Conservation (phyloP, 2,113 vertebrate species). For the Electrona antarctica region DNA sequence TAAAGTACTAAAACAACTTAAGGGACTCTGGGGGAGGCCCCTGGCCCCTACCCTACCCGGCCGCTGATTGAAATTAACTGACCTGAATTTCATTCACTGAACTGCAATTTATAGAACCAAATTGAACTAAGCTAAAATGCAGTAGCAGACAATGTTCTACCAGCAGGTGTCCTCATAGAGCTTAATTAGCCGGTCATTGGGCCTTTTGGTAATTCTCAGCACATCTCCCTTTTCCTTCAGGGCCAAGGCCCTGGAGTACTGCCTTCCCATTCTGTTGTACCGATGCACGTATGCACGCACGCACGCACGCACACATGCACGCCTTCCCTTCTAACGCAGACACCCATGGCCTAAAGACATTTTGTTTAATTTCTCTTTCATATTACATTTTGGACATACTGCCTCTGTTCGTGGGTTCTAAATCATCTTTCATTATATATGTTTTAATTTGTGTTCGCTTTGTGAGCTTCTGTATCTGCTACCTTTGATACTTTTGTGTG, state of each 20-base stretch:
- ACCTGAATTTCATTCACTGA: too few species aligned
- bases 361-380: too few species aligned
- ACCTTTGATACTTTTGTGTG: too few species aligned
- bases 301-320: not conserved
- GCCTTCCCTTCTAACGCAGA: not conserved
- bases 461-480: too few species aligned
- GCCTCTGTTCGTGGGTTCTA: too few species aligned
- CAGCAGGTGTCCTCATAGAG: constrained; percentile 58
- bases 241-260: constrained; percentile 3
- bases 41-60: too few species aligned
- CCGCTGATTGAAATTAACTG: too few species aligned
- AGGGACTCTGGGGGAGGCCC: too few species aligned
- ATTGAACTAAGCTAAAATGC: not conserved
- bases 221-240: constrained; percentile 24
- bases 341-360: not conserved
- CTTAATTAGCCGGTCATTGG: not conserved
- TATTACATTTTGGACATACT: too few species aligned
- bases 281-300: not conserved
- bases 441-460: too few species aligned
- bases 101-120: not conserved
- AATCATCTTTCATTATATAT: too few species aligned
- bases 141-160: constrained; percentile 10
- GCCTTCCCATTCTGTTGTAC: constrained; percentile 5
- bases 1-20: too few species aligned
- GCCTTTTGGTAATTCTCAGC: constrained; percentile 23